Evolutionary conservation across 2,888 invertebrate genomes (phyloP), one percentile per base, ranked within the genome.

Genomic region (Ellobium chinense): DNA sequence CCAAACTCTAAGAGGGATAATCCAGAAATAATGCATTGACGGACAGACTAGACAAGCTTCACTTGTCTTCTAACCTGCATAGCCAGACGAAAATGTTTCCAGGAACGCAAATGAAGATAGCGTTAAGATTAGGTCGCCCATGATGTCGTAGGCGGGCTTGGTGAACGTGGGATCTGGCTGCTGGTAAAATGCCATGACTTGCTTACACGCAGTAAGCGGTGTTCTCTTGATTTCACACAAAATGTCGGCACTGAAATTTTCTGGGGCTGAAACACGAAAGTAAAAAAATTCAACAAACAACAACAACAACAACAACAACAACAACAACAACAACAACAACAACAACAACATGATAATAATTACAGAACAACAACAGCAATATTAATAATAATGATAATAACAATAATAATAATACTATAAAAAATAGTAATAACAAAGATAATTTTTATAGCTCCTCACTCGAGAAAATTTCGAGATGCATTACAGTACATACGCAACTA

Each of bases 51-150:
- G n/a, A n/a, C n/a, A n/a, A n/a, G n/a, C n/a, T n/a, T n/a, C n/a
- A n/a, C n/a, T n/a, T n/a, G n/a, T n/a, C n/a, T n/a, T 7, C n/a
- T 66, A n/a, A 76, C 76, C 56, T n/a, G 34, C 56, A 24, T 2
- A 27, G 18, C 34, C 9, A 34, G 66, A 54, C 5, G 34, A 24
- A 39, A 39, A 24, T 36, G 56, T 31, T 39, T 66, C 56, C 34
- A 76, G 37, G 36, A 76, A 76, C 27, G 18, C 56, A 54, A 65
- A 66, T 36, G 76, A 24, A 34, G 76, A 66, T 4, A 56, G 1
- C 1, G 24, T 56, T 4, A 66, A 12, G 14, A 54, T 76, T 34
- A 31, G 54, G 31, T 76, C 76, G 9, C 18, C 0, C 7, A 65
- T 5, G n/a, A 76, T 66, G 18, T 66, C 76, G 56, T 66, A 27